phyloP scores from a whole-genome alignment of 1,140 invertebrate species.

The Drosophila prosaltans region DNA sequence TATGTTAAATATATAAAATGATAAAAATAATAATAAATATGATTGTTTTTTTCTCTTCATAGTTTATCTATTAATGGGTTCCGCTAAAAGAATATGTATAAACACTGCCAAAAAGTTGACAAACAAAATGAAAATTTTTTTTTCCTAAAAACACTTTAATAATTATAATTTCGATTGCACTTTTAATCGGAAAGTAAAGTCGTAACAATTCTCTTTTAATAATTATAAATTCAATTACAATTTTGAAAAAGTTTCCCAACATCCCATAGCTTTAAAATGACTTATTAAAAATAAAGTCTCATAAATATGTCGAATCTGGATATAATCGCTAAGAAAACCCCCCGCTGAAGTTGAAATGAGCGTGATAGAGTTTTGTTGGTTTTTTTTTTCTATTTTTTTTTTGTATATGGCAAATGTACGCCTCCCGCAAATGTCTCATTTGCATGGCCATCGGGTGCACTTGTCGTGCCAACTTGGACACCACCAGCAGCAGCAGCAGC shows the following conservation, averaged over 20 bases:
- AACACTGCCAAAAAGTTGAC: too few species aligned
- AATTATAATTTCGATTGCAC: too few species aligned
- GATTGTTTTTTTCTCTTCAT: too few species aligned
- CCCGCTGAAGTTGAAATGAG: conserved; percentile 2
- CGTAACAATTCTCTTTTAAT: neutral
- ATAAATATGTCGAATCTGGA: conserved; percentile 1
- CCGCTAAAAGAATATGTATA: too few species aligned
- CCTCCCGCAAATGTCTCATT: conserved; percentile 64
- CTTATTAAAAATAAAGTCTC: neutral
- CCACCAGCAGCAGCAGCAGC: conserved; percentile 8
- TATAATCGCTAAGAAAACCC: neutral
- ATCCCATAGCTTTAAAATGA: neutral
- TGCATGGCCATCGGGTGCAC: conserved; percentile 65
- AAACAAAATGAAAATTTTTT: too few species aligned
- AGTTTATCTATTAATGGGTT: too few species aligned
- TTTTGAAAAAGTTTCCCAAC: neutral
- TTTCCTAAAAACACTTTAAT: too few species aligned
- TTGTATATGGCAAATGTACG: conserved; percentile 30
- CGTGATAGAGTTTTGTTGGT: neutral
- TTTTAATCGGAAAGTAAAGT: neutral
- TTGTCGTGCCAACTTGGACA: conserved; percentile 47
- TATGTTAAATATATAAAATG: too few species aligned
- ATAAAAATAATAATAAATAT: too few species aligned
- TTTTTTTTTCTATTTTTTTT: too few species aligned
- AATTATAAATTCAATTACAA: neutral